Evolutionary conservation across 2,797 vertebrate genomes (phyloP), one percentile per base, ranked within the genome.

Genomic region (Enteromius paludinosus): DNA sequence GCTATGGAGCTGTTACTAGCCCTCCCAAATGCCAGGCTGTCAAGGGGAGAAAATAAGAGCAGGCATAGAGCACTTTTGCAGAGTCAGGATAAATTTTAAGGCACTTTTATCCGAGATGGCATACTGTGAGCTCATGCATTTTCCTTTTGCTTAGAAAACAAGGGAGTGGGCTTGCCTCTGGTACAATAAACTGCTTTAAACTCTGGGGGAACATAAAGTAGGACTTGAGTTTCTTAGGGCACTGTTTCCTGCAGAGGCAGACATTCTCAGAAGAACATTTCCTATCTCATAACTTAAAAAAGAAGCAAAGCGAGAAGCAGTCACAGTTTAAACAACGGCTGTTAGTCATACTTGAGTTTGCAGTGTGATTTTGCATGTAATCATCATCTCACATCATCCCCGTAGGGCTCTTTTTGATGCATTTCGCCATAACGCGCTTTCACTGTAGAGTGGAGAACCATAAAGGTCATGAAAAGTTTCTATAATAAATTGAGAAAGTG

Each of bases 261-360:
- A 81, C 56, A 23, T 56, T 62, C 11, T 4, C 54, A 11, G 23
- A 68, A 65, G 17, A 52, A 78, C 35, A 81, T 77, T 47, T 77
- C 28, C 41, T 28, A 56, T 64, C 38, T 56, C 56, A 69, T 20
- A 52, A 33, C 54, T 66, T 30, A 71, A 82, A 38, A 74, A 52
- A 47, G 11, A 41, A 23, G 20, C 8, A 59, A 78, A 77, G 4
- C 47, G 23, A 73, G 78, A 75, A 59, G 62, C 70, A 28, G 56
- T 52, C 62, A 62, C 35, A 70, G 20, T 87, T 81, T 73, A 64
- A 72, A 82, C 59, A 47, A 33, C 9, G 0, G 78, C 33, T 72
- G 68, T 87, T 74, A 83, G 72, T 85, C 83, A 84, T 52, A 65
- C 33, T 66, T 61, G 68, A 68, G 35, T 64, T 56, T 78, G 25